These are phyloP conservation scores for Engystomops pustulosus DNA, from an alignment of 2,113 vertebrate species.

Conservation along the genomic window DNA sequence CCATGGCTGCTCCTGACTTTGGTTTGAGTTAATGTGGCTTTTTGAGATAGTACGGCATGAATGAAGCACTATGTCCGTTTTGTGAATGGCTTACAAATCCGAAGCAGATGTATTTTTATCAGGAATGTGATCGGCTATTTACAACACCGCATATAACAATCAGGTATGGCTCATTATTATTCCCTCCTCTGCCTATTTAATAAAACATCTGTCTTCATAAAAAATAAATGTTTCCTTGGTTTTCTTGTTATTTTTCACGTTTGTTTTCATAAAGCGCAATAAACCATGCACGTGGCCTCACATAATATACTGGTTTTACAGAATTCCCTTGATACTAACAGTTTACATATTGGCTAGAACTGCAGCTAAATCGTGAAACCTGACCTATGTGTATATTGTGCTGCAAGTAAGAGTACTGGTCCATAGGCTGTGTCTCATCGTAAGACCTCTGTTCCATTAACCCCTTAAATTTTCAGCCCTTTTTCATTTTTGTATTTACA, in stretches of 20 bases:
- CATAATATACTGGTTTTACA: not conserved
- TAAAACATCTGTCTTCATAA: slow-evolving; percentile 32
- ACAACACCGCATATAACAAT: not conserved
- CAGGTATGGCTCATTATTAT: slow-evolving; percentile 13
- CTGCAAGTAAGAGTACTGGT: no score
- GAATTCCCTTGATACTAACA: not conserved
- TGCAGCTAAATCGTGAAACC: no score
- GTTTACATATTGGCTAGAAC: not conserved
- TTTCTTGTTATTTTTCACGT: slow-evolving; percentile 14
- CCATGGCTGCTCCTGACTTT: not conserved
- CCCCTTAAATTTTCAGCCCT: no score
- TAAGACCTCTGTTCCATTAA: no score
- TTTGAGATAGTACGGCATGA: not conserved
- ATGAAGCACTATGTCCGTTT: slow-evolving; percentile 16
- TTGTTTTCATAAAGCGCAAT: not conserved
- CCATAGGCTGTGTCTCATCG: no score
- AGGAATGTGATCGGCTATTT: not conserved
- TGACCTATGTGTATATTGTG: no score
- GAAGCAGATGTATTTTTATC: slow-evolving; percentile 4
- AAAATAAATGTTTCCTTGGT: not conserved
- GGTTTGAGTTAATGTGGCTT: not conserved
- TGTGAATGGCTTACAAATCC: not conserved
- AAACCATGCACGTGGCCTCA: not conserved
- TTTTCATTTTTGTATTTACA: no score
- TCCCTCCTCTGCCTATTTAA: slow-evolving; percentile 4